phyloP scores from a whole-genome alignment of 1,140 invertebrate species.

The Theocolax elegans region DNA sequence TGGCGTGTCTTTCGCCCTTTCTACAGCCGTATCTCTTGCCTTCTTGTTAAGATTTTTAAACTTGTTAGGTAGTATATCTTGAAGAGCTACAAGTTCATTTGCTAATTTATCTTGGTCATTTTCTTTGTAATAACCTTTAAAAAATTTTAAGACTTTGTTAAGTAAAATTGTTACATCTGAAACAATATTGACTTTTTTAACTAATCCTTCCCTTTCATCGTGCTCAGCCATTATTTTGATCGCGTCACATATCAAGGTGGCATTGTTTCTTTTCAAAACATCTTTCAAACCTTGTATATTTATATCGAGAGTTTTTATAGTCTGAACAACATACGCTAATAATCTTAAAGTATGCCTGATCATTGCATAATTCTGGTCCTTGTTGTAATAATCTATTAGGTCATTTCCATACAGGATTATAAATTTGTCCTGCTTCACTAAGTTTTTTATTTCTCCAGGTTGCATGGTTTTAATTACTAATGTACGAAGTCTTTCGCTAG shows the following conservation, averaged over 20 bases:
- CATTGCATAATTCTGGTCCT: background rate
- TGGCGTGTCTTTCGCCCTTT: background rate
- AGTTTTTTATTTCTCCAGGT: background rate
- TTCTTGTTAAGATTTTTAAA: background rate
- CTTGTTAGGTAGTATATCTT: background rate
- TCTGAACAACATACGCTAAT: background rate
- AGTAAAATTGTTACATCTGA: background rate
- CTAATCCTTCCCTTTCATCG: background rate
- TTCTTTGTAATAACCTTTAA: background rate
- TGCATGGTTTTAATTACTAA: background rate
- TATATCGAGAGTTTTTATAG: background rate
- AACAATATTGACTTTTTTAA: background rate
- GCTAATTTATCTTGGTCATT: background rate
- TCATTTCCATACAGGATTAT: background rate
- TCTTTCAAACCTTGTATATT: background rate
- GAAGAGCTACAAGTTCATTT: conserved; percentile 50
- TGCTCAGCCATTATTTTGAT: background rate
- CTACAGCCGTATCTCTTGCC: background rate
- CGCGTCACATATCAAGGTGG: background rate
- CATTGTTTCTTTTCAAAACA: background rate
- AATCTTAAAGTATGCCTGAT: background rate
- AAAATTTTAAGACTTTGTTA: background rate
- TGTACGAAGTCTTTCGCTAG: background rate
- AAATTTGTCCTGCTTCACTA: background rate
- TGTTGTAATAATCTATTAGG: background rate